Conservation (phyloP, 2,797 vertebrate species). For the Characodon lateralis region DNA sequence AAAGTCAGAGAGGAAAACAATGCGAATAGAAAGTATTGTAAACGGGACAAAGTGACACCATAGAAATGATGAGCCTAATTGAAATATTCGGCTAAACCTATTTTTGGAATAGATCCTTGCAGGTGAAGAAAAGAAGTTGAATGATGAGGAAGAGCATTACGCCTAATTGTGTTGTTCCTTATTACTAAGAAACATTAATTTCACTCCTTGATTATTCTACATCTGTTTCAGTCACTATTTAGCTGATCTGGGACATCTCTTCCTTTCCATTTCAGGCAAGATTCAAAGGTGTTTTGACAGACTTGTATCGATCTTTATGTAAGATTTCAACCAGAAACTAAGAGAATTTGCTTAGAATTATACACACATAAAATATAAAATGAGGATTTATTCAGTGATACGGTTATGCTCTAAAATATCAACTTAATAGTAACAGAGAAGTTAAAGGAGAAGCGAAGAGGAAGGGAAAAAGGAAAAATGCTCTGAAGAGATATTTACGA, state of each 20-base stretch:
- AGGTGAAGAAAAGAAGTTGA: neutral
- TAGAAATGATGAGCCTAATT: too few relatives aligned
- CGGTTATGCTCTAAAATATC: neutral
- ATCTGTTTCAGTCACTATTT: neutral
- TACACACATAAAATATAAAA: neutral
- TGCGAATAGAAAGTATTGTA: slow-evolving; percentile 41
- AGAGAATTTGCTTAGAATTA: neutral
- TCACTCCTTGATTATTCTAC: neutral
- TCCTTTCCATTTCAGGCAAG: neutral
- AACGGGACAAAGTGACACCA: too few relatives aligned
- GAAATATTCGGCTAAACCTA: neutral
- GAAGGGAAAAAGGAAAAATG: slow-evolving; percentile 54
- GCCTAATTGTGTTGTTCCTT: neutral
- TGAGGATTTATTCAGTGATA: neutral
- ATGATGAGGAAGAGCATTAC: neutral
- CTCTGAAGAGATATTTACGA: slow-evolving; percentile 79
- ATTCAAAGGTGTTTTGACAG: neutral
- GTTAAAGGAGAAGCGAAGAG: slow-evolving; percentile 49
- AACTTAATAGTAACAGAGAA: slow-evolving; percentile 32
- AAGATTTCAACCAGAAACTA: neutral
- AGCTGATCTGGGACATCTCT: neutral
- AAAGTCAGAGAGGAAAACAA: slow-evolving; percentile 28
- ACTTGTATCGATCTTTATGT: neutral
- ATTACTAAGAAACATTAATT: neutral
- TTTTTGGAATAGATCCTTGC: neutral